A percentile compares a stretch with the other conserved stretches of the same genome.
These are phyloP conservation scores for Palythoa grandis DNA, from an alignment of 92 coral and sea anemone species.

Conservation along the genomic window DNA sequence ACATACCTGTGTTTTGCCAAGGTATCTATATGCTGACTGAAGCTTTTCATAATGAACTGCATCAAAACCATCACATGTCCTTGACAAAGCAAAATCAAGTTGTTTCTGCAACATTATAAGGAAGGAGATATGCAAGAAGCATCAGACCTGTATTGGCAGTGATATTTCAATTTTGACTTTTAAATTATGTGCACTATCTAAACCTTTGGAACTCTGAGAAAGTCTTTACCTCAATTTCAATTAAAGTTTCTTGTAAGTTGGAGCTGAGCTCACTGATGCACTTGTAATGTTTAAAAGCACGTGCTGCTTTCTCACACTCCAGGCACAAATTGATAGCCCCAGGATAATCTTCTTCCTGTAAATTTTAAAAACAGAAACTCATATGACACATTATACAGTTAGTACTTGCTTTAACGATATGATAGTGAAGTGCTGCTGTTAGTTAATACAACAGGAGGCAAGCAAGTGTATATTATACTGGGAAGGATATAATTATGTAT, in stretches of 20 bases:
- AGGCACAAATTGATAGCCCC: slow-evolving; percentile 95
- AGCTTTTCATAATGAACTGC: slow-evolving; percentile 95
- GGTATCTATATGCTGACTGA: slow-evolving; percentile 92
- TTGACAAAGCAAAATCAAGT: slow-evolving; percentile 89
- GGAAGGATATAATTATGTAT: no score
- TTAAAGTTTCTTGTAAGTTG: slow-evolving; percentile 93
- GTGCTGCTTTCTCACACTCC: slow-evolving; percentile 99
- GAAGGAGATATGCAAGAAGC: no score
- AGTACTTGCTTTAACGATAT: no score
- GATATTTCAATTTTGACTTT: no score
- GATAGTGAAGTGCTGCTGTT: no score
- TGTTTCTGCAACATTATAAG: slow-evolving; percentile 66
- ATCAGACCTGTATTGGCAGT: no score
- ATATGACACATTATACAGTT: no score
- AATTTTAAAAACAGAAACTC: background rate
- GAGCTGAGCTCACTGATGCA: slow-evolving; percentile 98
- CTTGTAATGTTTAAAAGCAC: slow-evolving; percentile 95
- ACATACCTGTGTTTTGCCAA: slow-evolving; percentile 91
- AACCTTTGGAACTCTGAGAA: background rate
- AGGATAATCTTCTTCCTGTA: slow-evolving; percentile 95
- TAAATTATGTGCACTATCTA: no score
- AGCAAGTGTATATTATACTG: no score
- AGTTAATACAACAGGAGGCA: no score
- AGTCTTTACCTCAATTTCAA: slow-evolving; percentile 85
- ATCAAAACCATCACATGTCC: slow-evolving; percentile 85